A percentile compares a stretch with the other conserved stretches of the same genome.
phyloP scores from a whole-genome alignment of 2,113 vertebrate species.

The Deroptyus accipitrinus region DNA sequence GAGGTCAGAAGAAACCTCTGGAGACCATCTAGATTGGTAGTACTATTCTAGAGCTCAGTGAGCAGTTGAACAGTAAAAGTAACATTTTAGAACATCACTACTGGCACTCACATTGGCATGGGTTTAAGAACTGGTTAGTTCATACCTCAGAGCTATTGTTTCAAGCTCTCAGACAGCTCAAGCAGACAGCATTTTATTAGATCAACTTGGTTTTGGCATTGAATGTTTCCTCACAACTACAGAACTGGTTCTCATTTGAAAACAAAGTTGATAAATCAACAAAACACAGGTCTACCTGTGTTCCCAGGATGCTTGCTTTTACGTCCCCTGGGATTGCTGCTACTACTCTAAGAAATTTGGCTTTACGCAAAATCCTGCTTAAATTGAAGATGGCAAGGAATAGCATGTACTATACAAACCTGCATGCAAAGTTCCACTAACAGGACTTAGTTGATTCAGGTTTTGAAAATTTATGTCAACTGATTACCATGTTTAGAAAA shows the following conservation, averaged over 20 bases:
- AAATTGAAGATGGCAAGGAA: neutral
- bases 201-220: neutral
- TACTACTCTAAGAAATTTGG: neutral
- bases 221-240: neutral
- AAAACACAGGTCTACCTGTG: neutral
- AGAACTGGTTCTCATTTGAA: neutral
- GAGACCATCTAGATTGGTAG: neutral
- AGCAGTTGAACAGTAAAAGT: neutral
- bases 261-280: neutral
- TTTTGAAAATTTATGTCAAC: neutral
- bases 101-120: neutral
- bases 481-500: neutral
- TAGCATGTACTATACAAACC: neutral
- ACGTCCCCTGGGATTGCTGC: neutral
- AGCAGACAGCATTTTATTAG: neutral
- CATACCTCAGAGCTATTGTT: neutral
- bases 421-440: neutral
- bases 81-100: neutral
- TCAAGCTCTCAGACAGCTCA: neutral
- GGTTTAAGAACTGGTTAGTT: neutral
- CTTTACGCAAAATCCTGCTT: neutral
- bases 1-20: neutral
- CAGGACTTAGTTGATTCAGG: neutral
- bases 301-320: neutral
- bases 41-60: neutral